These are phyloP conservation scores for Sebastes elongatus DNA, from an alignment of 2,797 vertebrate genomes.

Conservation along the genomic window DNA sequence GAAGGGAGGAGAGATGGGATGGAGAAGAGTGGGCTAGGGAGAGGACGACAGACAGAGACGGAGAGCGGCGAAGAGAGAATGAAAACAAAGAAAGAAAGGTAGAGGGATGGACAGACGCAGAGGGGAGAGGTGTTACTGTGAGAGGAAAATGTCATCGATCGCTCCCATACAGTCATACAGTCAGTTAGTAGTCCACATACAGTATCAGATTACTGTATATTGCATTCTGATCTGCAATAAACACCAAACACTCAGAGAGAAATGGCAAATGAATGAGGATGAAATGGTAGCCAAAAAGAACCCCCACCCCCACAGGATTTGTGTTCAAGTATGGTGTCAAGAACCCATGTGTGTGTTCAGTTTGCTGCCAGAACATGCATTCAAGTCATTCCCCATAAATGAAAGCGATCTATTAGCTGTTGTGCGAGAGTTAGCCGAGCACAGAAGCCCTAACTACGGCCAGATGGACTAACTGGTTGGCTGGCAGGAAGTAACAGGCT, in stretches of 20 bases:
- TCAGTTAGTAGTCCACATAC: background rate
- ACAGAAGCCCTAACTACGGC: constrained; percentile 56
- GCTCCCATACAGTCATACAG: background rate
- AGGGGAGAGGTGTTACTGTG: background rate
- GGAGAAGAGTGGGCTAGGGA: constrained; percentile 29
- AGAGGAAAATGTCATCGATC: constrained; percentile 16
- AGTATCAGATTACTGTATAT: background rate
- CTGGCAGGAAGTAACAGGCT: constrained; percentile 76
- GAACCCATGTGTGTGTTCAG: constrained; percentile 3
- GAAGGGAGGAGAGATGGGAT: constrained; percentile 40
- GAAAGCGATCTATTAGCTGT: constrained; percentile 54
- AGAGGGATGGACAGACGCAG: background rate
- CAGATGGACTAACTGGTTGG: constrained; percentile 74
- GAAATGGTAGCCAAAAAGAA: background rate
- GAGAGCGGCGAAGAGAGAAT: background rate
- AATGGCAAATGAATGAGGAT: background rate
- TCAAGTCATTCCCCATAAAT: constrained; percentile 49
- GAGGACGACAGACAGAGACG: constrained; percentile 25
- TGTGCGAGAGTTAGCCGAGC: constrained; percentile 57
- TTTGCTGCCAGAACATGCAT: constrained; percentile 28
- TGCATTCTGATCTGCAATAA: background rate
- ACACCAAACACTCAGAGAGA: background rate
- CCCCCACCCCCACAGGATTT: background rate
- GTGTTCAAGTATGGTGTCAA: constrained; percentile 4
- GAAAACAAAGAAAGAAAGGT: constrained; percentile 17